Base-by-base conservation (phyloP, 2,888 invertebrate species). In the Platycheirus rosarum region DNA sequence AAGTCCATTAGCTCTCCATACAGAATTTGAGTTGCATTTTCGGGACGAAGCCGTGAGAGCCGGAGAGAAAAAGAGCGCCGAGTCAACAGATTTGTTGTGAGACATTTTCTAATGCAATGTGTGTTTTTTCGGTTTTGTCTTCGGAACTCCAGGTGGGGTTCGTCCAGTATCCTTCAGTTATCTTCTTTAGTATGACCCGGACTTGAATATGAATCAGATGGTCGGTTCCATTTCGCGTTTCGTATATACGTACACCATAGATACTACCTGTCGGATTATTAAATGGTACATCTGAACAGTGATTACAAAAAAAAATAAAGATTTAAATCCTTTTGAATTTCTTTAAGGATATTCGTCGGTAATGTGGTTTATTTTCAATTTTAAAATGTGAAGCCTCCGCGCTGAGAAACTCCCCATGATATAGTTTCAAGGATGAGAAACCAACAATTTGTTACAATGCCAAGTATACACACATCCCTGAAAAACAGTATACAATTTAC, bases 151-250 rank as follows among this genome's bases (percentile, higher is more conserved):
- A 86, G 86, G 86, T 86, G 86, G 86, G 85, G 85, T 86, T 85
- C 86, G 85, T 86, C 85, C 85, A 86, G 84, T 86, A 86, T 86
- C 86, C 82, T 86, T 85, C 55, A 85, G 85, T 80, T 85, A 85
- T 86, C 85, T 85, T 79, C 85, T 82, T 86, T 85, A 86, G 86
- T 86, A 85, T 85, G 85, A 82, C 85, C 86, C 86, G 85, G 85
- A 86, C 86, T 85, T 84, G 85, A 85, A 85, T 84, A 84, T 85
- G 85, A 86, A 85, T 85, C 86, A 86, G 86, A 85, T 85, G 85
- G 86, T 84, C 77, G 85, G 84, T 85, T 84, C 84, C 85, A 75
- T 84, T 71, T 63, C 75, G 75, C 74, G 75, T 71, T 84, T 51
- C 63, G 55, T 49, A 13, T 49, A 13, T 11, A 70, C 68, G 63